Percentiles rank a stretch among this genome's conserved stretches.
These are phyloP conservation scores for Noctilio leporinus DNA, from an alignment of 2,113 vertebrate genomes.

Conservation along the genomic window DNA sequence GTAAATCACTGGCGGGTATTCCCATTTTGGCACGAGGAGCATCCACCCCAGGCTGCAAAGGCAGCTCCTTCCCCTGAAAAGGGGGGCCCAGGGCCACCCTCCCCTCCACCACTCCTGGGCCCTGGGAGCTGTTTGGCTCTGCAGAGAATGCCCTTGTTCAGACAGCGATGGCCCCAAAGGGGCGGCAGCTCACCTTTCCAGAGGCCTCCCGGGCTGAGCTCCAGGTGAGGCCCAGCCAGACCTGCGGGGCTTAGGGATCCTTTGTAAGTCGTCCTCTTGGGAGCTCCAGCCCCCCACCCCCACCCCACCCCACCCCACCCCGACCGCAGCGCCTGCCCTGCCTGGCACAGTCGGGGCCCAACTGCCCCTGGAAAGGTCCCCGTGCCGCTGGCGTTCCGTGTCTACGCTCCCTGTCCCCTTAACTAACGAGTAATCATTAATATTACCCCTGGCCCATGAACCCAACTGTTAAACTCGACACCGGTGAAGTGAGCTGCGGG, in stretches of 20 bases:
- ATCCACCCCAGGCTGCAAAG: background rate
- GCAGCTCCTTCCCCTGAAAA: background rate
- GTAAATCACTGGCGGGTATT: conserved; percentile 61
- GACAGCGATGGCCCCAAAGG: conserved; percentile 20
- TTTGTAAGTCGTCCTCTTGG: background rate
- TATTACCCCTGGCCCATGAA: conserved; percentile 53
- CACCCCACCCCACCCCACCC: accelerated
- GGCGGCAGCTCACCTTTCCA: background rate
- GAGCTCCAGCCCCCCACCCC: background rate
- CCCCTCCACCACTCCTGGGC: background rate
- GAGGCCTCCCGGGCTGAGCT: background rate
- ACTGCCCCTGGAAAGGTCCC: background rate
- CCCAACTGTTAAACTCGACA: conserved; percentile 60
- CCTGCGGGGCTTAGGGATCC: background rate
- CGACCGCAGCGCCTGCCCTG: background rate
- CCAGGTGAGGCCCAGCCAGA: background rate
- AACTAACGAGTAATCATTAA: conserved; percentile 66
- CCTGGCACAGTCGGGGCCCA: background rate
- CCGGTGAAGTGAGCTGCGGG: background rate
- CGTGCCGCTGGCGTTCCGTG: background rate
- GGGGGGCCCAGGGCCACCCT: background rate
- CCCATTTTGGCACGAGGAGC: conserved; percentile 45
- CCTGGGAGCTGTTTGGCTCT: background rate
- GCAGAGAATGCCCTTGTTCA: background rate
- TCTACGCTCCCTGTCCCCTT: background rate